phyloP scores from a whole-genome alignment of 2,888 invertebrate genomes.

The Vandiemenella viatica region DNA sequence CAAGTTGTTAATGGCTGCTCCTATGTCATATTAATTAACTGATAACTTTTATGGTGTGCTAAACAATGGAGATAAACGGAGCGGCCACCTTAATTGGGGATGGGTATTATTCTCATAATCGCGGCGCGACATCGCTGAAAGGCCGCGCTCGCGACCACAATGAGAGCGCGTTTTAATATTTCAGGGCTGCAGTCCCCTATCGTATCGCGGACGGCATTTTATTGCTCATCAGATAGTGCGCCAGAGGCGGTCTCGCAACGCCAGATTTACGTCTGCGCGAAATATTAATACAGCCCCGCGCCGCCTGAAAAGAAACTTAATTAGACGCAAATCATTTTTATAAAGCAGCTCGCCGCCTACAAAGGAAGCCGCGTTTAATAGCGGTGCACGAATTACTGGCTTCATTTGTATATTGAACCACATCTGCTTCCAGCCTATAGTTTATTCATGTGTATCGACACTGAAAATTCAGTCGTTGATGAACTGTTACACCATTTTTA shows the following conservation, averaged over 20 bases:
- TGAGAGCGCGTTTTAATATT: not conserved
- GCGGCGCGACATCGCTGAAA: not conserved
- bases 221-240: not conserved
- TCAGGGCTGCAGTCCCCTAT: not conserved
- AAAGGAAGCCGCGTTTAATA: no score
- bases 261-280: no score
- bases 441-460: no score
- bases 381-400: no score
- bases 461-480: no score
- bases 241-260: not conserved
- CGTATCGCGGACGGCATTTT: not conserved
- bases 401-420: no score
- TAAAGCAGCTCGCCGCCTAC: no score
- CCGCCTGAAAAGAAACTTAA: no score
- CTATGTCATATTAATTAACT: slow-evolving; percentile 15
- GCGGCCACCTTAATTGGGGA: slow-evolving; percentile 13
- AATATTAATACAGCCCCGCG: no score
- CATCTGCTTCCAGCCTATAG: no score
- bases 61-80: slow-evolving; percentile 13
- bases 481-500: no score
- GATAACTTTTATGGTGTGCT: slow-evolving; percentile 15
- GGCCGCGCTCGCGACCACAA: not conserved
- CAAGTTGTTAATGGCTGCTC: slow-evolving; percentile 8
- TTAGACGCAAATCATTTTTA: not conserved
- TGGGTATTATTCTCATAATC: slow-evolving; percentile 16